Evolutionary conservation across 2,797 vertebrate species (phyloP).

Genomic region (Synanceia verrucosa): DNA sequence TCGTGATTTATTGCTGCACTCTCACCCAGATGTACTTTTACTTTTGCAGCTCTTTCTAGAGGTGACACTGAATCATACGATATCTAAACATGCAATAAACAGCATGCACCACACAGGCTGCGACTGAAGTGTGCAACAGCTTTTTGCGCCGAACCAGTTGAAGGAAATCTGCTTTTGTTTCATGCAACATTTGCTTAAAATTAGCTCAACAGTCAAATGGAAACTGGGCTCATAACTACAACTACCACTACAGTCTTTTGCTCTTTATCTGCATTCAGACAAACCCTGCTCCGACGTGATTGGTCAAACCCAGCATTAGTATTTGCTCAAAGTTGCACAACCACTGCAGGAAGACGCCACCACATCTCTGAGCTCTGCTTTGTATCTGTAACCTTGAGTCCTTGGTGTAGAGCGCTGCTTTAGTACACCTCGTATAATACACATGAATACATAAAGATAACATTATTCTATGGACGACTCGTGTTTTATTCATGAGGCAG

Average conservation of each 20-base stretch:
- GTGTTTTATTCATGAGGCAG: constrained; percentile 62
- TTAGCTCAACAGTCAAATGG: not conserved
- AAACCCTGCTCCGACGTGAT: too few relatives aligned
- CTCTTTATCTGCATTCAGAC: too few relatives aligned
- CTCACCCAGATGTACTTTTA: not conserved
- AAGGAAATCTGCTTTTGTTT: not conserved
- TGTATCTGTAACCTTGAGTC: not conserved
- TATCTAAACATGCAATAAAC: not conserved
- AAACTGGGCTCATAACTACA: not conserved
- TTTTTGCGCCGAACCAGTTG: not conserved
- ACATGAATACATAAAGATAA: constrained; percentile 49
- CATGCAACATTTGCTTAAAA: not conserved
- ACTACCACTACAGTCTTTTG: too few relatives aligned
- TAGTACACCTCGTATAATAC: constrained; percentile 11
- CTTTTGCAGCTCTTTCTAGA: not conserved
- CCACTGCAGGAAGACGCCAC: not conserved
- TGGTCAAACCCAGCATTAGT: too few relatives aligned
- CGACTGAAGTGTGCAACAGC: not conserved
- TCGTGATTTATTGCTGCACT: constrained; percentile 29
- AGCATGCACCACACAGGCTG: not conserved
- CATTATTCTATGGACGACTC: constrained; percentile 47
- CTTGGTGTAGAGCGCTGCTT: constrained; percentile 15
- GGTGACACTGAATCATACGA: constrained; percentile 3
- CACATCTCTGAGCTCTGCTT: not conserved
- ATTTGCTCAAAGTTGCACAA: too few relatives aligned